Conservation (phyloP, 2,888 invertebrate genomes). For the Buathra laborator region DNA sequence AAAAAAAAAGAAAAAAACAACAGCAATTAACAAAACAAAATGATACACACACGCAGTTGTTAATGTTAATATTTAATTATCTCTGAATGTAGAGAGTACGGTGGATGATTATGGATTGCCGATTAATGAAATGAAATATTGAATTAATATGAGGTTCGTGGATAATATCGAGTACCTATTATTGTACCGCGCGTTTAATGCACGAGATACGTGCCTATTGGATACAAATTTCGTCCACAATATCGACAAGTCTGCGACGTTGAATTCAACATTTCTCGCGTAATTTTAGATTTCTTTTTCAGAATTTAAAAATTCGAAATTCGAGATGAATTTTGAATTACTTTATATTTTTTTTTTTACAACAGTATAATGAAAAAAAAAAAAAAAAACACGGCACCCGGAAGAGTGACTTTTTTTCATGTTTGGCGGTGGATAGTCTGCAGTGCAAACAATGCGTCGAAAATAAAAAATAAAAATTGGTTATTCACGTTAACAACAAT, state of each 20-base stretch:
- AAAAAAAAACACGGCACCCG: too few species aligned
- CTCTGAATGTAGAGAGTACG: slow-evolving; percentile 72
- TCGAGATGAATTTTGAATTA: too few species aligned
- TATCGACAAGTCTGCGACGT: not conserved
- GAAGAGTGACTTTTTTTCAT: too few species aligned
- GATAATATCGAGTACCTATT: slow-evolving; percentile 9
- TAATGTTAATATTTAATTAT: slow-evolving; percentile 73
- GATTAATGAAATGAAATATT: slow-evolving; percentile 45
- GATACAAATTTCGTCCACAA: not conserved
- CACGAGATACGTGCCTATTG: not conserved
- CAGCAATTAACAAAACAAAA: not conserved
- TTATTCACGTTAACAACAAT: too few species aligned
- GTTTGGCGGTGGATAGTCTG: too few species aligned
- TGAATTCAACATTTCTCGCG: not conserved
- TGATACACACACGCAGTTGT: slow-evolving; percentile 62
- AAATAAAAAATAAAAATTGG: too few species aligned
- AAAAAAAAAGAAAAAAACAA: not conserved
- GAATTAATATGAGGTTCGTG: slow-evolving; percentile 66
- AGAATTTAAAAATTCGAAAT: too few species aligned
- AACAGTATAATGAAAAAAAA: too few species aligned
- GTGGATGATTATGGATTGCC: slow-evolving; percentile 18
- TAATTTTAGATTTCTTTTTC: not conserved
- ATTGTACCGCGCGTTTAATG: not conserved
- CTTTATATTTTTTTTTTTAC: too few species aligned
- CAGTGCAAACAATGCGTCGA: too few species aligned